A percentile compares a stretch with the other conserved stretches of the same genome.
phyloP scores from a whole-genome alignment of 2,797 vertebrate genomes.

The Carapus acus region DNA sequence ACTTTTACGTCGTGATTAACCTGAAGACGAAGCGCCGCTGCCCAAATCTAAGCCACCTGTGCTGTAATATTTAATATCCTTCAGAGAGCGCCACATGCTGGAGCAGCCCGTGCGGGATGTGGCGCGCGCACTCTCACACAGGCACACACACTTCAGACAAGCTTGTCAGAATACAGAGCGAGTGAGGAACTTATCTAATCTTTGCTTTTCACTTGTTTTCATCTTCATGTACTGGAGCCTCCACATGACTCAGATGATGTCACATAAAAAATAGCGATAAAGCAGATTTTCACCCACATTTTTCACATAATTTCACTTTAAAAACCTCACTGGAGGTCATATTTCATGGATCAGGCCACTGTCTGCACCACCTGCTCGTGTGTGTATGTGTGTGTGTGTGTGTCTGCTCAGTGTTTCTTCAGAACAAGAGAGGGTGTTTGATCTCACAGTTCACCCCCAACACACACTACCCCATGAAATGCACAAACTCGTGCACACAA shows the following conservation, averaged over 20 bases:
- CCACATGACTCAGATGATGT: background rate
- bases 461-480: too few species aligned
- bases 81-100: slow-evolving; percentile 18
- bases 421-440: slow-evolving; percentile 43
- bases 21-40: slow-evolving; percentile 44
- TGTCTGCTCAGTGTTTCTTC: slow-evolving; percentile 58
- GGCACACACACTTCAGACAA: too few species aligned
- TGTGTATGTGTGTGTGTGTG: slow-evolving; percentile 37
- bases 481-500: too few species aligned
- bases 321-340: slow-evolving; percentile 44
- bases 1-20: slow-evolving; percentile 57
- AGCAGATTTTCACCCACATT: slow-evolving; percentile 7
- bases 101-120: slow-evolving; percentile 12
- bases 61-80: slow-evolving; percentile 37
- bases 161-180: too few species aligned
- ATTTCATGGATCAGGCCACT: slow-evolving; percentile 49
- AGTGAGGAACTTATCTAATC: too few species aligned
- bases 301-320: slow-evolving; percentile 22
- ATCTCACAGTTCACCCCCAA: slow-evolving; percentile 18
- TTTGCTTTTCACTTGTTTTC: too few species aligned
- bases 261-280: too few species aligned
- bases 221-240: background rate
- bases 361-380: too few species aligned
- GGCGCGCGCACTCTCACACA: background rate
- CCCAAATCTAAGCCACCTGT: slow-evolving; percentile 67